phyloP scores from a whole-genome alignment of 2,113 vertebrate genomes.

The Cynocephalus volans region DNA sequence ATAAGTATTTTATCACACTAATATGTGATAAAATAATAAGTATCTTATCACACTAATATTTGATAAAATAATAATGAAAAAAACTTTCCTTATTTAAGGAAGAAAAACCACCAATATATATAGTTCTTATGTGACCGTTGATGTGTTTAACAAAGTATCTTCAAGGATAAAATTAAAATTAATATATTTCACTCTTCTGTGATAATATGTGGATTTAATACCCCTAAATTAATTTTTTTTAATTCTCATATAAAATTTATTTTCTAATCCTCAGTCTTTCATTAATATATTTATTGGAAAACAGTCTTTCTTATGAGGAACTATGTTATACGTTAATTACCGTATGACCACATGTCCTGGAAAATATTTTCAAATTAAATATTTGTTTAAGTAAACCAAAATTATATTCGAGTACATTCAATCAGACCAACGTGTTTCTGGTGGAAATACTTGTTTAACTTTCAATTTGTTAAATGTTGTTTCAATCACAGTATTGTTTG shows the following conservation, averaged over 20 bases:
- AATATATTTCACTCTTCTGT: neutral
- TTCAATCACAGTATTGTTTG: constrained; percentile 66
- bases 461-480: constrained; percentile 70
- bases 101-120: neutral
- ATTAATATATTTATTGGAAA: constrained; percentile 48
- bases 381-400: constrained; percentile 70
- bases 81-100: neutral
- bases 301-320: neutral
- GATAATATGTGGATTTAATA: neutral
- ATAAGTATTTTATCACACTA: neutral
- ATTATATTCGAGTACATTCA: constrained; percentile 59
- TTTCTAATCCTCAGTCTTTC: neutral
- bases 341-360: constrained; percentile 17
- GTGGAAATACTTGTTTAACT: constrained; percentile 51
- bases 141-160: neutral
- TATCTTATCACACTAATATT: neutral
- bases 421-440: constrained; percentile 35
- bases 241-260: constrained; percentile 10
- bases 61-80: neutral
- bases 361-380: constrained; percentile 62
- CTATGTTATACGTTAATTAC: constrained; percentile 42
- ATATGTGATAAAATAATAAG: neutral
- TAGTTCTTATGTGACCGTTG: neutral
- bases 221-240: neutral
- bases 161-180: neutral